Percentiles rank a stretch among this genome's conserved stretches.
These are phyloP conservation scores for Andrena bucephala DNA, from an alignment of 2,888 invertebrate genomes.

Conservation along the genomic window DNA sequence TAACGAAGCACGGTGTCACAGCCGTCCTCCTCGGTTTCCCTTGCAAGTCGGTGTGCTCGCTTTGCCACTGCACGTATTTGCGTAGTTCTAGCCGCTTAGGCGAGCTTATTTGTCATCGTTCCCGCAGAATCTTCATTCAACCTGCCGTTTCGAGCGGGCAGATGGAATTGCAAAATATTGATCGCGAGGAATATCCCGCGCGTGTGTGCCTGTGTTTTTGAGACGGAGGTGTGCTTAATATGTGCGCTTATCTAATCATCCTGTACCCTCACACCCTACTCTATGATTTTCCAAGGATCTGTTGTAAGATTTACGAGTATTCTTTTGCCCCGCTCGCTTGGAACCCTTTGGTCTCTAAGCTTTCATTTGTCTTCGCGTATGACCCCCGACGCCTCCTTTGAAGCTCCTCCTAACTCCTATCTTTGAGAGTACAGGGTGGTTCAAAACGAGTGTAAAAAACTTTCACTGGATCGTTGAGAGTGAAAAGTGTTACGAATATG, in stretches of 20 bases:
- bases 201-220: slow-evolving; percentile 23
- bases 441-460: background rate
- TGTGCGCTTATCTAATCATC: slow-evolving; percentile 41
- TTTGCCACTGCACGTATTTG: slow-evolving; percentile 23
- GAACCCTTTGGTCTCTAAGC: background rate
- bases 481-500: background rate
- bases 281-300: background rate
- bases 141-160: background rate
- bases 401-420: background rate
- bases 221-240: slow-evolving; percentile 25
- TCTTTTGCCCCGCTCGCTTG: background rate
- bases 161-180: slow-evolving; percentile 44
- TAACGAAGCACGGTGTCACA: slow-evolving; percentile 26
- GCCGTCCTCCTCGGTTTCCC: background rate
- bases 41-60: background rate
- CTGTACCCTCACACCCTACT: background rate
- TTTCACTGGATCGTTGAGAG: background rate
- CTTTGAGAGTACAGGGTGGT: background rate
- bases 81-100: slow-evolving; percentile 6
- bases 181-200: slow-evolving; percentile 25
- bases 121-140: slow-evolving; percentile 14
- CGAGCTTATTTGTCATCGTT: background rate
- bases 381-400: background rate
- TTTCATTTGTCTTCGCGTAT: background rate
- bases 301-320: background rate